These are phyloP conservation scores for Zonitis immaculata DNA, from an alignment of 2,888 invertebrate species.

Conservation along the genomic window DNA sequence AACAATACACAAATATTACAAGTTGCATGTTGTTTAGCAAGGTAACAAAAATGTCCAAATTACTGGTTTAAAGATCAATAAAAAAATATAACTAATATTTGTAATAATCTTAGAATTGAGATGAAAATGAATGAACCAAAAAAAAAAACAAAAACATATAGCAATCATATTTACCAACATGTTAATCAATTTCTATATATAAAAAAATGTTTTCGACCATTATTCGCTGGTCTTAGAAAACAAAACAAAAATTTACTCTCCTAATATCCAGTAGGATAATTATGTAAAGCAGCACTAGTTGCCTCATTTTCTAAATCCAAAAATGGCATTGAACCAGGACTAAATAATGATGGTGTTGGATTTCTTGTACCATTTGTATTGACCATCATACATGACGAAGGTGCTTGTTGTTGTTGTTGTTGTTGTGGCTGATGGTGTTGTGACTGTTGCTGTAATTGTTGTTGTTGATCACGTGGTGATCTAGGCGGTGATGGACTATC, in stretches of 20 bases:
- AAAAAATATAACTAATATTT: constrained; percentile 2
- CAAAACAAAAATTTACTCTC: too few species aligned
- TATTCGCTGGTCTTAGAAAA: too few species aligned
- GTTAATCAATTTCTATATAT: neutral
- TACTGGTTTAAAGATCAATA: neutral
- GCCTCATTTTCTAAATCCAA: constrained; percentile 43
- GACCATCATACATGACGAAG: constrained; percentile 39
- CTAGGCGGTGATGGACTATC: constrained; percentile 61
- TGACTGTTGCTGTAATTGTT: constrained; percentile 7
- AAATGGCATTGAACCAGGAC: constrained; percentile 35
- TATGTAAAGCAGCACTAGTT: constrained; percentile 23
- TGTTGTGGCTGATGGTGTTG: neutral
- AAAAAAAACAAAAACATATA: too few species aligned
- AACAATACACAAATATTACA: neutral
- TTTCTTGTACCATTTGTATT: constrained; percentile 27
- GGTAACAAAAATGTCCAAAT: too few species aligned
- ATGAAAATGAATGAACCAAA: neutral
- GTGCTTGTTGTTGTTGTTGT: constrained; percentile 19
- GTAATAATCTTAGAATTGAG: neutral
- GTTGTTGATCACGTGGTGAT: constrained; percentile 31
- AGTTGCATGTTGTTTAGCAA: neutral
- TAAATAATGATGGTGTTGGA: constrained; percentile 23
- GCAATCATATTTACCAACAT: neutral
- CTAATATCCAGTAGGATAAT: constrained; percentile 18
- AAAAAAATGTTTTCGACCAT: neutral